A percentile compares a stretch with the other conserved stretches of the same genome.
Conservation (phyloP, 2,797 vertebrate species). For the Sebastolobus alascanus region DNA sequence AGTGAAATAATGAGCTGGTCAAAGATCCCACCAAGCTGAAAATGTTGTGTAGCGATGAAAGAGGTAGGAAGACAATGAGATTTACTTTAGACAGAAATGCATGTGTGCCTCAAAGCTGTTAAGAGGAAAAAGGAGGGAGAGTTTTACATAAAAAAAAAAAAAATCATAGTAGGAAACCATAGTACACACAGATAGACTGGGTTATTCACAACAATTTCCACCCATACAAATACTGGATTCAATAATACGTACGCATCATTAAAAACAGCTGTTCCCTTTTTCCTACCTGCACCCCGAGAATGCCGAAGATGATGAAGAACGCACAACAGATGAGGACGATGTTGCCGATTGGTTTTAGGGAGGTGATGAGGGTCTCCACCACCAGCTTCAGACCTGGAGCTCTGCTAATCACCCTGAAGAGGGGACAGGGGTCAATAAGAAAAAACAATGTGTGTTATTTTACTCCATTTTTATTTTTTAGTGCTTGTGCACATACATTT, state of each 20-base stretch:
- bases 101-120: constrained; percentile 18
- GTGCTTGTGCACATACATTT: too few species aligned
- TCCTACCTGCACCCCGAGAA: constrained; percentile 96
- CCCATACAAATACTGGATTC: background rate
- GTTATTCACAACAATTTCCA: background rate
- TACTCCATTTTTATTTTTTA: too few species aligned
- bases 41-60: constrained; percentile 26
- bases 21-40: constrained; percentile 31
- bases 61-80: constrained; percentile 24
- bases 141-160: background rate
- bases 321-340: constrained; percentile 99
- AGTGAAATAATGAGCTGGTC: constrained; percentile 55
- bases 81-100: constrained; percentile 20
- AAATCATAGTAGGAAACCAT: background rate
- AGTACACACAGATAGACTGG: background rate
- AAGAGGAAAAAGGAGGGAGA: background rate
- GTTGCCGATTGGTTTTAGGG: constrained; percentile 98
- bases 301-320: constrained; percentile 99
- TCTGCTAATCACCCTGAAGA: constrained; percentile 94
- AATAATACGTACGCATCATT: background rate
- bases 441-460: background rate
- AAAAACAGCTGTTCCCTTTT: background rate
- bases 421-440: background rate
- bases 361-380: constrained; percentile 98
- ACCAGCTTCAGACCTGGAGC: constrained; percentile 97